Evolutionary conservation across 2,113 vertebrate genomes (phyloP).

Genomic region (Puntigrus tetrazona): DNA sequence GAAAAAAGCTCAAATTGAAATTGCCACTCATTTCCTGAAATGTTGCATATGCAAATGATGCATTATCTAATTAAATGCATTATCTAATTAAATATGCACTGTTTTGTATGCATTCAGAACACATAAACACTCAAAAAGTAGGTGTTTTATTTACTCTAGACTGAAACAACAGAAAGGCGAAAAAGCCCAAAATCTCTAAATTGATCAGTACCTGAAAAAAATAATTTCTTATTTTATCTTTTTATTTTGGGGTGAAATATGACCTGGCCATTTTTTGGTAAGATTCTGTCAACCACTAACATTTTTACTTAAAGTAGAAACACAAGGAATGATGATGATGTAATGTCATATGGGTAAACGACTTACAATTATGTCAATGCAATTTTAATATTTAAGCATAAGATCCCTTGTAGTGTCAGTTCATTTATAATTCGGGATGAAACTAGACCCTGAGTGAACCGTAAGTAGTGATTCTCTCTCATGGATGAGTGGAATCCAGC

Average conservation of each 20-base stretch:
- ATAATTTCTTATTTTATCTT: not conserved
- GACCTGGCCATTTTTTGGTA: not conserved
- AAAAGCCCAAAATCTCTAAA: not conserved
- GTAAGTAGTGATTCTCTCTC: not conserved
- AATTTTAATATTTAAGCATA: not conserved
- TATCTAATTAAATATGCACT: no score
- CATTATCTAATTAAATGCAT: no score
- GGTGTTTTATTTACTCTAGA: not conserved
- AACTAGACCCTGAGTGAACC: conserved; percentile 42
- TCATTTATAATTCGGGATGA: not conserved
- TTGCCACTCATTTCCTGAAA: not conserved
- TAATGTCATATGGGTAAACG: not conserved
- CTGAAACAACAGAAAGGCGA: not conserved
- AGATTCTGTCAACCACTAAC: not conserved
- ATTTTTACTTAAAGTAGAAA: not conserved
- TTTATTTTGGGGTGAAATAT: not conserved
- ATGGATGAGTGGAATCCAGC: conserved; percentile 46
- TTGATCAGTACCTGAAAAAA: not conserved
- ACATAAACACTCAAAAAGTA: no score
- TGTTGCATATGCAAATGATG: no score
- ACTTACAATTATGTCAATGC: not conserved
- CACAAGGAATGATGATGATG: not conserved
- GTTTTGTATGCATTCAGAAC: no score
- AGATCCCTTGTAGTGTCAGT: not conserved
- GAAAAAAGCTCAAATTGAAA: not conserved